A percentile compares a stretch with the other conserved stretches of the same genome.
These are phyloP conservation scores for Myotis daubentonii DNA, from an alignment of 2,797 vertebrate species.

Conservation along the genomic window DNA sequence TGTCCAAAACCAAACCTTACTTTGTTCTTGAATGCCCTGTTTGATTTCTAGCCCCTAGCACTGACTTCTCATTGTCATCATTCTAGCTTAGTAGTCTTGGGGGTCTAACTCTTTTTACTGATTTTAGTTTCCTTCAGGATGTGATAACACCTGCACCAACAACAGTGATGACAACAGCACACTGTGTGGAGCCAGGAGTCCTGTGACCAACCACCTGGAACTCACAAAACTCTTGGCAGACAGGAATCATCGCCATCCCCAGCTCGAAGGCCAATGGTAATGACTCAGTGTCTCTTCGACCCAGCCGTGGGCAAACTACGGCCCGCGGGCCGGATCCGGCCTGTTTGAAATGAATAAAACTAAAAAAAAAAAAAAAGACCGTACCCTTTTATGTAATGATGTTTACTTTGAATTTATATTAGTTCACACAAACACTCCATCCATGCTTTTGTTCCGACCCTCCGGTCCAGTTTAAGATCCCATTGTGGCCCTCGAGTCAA, in stretches of 20 bases:
- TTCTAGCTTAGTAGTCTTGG: neutral
- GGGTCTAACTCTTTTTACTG: neutral
- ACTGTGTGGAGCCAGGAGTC: fast-evolving
- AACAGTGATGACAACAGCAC: fast-evolving
- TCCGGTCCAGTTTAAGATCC: too few relatives aligned
- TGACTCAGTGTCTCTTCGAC: fast-evolving
- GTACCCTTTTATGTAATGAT: too few relatives aligned
- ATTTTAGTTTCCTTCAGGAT: neutral
- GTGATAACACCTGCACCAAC: fast-evolving
- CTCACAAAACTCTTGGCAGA: neutral
- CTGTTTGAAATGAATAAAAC: too few relatives aligned
- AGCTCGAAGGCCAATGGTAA: neutral
- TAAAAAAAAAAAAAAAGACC: too few relatives aligned
- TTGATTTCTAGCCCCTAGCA: too few relatives aligned
- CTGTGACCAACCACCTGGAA: fast-evolving
- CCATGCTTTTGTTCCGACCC: too few relatives aligned
- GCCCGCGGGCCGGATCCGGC: too few relatives aligned
- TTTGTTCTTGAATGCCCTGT: neutral
- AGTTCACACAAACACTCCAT: too few relatives aligned
- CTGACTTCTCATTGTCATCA: neutral
- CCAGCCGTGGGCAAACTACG: too few relatives aligned
- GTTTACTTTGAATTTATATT: too few relatives aligned
- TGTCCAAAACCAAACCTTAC: too few relatives aligned
- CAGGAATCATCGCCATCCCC: fast-evolving
- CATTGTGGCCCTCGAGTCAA: too few relatives aligned